A percentile compares a stretch with the other conserved stretches of the same genome.
phyloP scores from a whole-genome alignment of 2,797 vertebrate genomes.

The Prunella strophiata region DNA sequence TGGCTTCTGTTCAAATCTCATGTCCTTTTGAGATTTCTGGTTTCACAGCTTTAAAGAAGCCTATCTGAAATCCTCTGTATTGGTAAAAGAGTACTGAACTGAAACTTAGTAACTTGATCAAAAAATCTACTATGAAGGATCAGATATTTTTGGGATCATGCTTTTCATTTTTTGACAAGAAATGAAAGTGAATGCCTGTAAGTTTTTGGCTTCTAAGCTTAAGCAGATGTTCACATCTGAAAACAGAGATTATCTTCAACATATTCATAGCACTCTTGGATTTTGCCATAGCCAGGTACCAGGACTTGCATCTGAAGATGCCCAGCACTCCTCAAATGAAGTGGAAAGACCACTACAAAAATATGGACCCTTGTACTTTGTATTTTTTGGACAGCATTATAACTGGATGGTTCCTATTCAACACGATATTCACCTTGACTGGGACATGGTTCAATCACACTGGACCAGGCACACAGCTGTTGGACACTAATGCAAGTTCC shows the following conservation, averaged over 20 bases:
- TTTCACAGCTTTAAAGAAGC: background rate
- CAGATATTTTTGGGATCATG: background rate
- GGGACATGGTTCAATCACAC: background rate
- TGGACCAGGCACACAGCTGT: background rate
- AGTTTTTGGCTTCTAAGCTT: background rate
- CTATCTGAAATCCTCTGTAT: background rate
- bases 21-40: background rate
- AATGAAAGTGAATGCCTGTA: background rate
- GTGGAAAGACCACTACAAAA: background rate
- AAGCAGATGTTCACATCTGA: background rate
- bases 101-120: background rate
- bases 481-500: background rate
- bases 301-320: background rate
- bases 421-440: background rate
- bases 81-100: background rate
- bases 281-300: background rate
- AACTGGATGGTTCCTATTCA: background rate
- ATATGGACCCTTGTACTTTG: background rate
- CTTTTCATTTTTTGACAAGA: background rate
- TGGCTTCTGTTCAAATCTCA: background rate
- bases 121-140: background rate
- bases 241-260: background rate
- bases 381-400: background rate
- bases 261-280: background rate
- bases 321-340: background rate